These are phyloP conservation scores for Shargacucullia verbasci DNA, from an alignment of 2,888 invertebrate genomes.

Conservation along the genomic window DNA sequence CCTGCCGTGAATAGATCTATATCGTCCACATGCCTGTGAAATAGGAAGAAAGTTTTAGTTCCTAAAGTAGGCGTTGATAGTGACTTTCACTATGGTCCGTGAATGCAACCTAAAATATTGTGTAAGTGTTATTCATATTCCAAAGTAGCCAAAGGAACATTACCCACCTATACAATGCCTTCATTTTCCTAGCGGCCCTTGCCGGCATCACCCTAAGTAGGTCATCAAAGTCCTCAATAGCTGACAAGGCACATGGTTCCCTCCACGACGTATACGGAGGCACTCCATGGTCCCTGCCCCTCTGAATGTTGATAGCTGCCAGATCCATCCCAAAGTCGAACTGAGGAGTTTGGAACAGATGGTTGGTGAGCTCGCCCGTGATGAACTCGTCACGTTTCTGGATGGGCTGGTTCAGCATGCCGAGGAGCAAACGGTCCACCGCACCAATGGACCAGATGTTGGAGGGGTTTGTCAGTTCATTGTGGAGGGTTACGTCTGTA, in stretches of 20 bases:
- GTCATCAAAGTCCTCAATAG: constrained; percentile 92
- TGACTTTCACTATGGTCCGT: too few species aligned
- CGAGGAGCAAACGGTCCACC: constrained; percentile 93
- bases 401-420: constrained; percentile 93
- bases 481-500: constrained; percentile 94
- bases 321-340: constrained; percentile 95
- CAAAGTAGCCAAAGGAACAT: not conserved
- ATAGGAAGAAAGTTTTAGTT: not conserved
- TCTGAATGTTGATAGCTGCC: constrained; percentile 95
- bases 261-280: constrained; percentile 94
- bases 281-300: constrained; percentile 95
- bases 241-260: constrained; percentile 92
- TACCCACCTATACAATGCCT: constrained; percentile 87
- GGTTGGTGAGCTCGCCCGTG: constrained; percentile 94
- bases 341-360: constrained; percentile 92
- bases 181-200: constrained; percentile 90
- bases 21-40: constrained; percentile 91
- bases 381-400: constrained; percentile 95
- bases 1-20: constrained; percentile 96
- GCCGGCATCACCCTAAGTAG: constrained; percentile 91
- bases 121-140: too few species aligned
- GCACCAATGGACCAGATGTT: constrained; percentile 94
- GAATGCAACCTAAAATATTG: too few species aligned
- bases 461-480: constrained; percentile 92
- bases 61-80: too few species aligned